Percentiles rank a stretch among this genome's conserved stretches.
phyloP scores from a whole-genome alignment of 2,797 vertebrate genomes.

The Tiaroga cobitis region DNA sequence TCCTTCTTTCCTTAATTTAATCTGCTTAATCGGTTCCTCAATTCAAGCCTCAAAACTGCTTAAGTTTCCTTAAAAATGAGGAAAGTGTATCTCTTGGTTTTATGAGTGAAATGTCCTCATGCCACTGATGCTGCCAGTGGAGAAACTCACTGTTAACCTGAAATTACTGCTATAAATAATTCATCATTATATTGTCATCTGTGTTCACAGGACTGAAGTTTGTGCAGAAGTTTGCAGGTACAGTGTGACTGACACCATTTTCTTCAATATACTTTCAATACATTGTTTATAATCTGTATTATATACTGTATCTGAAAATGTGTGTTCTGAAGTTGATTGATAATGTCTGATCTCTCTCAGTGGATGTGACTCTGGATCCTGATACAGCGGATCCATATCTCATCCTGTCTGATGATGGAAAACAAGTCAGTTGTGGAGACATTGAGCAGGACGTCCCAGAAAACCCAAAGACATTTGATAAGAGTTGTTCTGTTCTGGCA shows the following conservation, averaged over 20 bases:
- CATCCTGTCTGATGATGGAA: conserved; percentile 16
- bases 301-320: neutral
- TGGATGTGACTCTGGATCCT: conserved; percentile 29
- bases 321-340: neutral
- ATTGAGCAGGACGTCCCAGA: rapidly evolving
- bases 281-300: no score
- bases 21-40: no score
- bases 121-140: neutral
- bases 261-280: neutral
- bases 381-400: neutral
- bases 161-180: no score
- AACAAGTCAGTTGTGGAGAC: neutral
- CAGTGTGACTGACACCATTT: neutral
- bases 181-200: neutral
- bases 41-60: no score
- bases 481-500: neutral
- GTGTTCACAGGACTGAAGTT: neutral
- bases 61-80: no score
- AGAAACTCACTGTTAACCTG: neutral
- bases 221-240: neutral
- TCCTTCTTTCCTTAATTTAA: no score
- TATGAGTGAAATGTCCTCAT: neutral
- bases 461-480: neutral
- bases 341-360: conserved; percentile 22
- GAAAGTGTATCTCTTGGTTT: no score